Evolutionary conservation across 1,140 invertebrate species (phyloP).

Genomic region (Hermatobates lingyangjiaoensis): DNA sequence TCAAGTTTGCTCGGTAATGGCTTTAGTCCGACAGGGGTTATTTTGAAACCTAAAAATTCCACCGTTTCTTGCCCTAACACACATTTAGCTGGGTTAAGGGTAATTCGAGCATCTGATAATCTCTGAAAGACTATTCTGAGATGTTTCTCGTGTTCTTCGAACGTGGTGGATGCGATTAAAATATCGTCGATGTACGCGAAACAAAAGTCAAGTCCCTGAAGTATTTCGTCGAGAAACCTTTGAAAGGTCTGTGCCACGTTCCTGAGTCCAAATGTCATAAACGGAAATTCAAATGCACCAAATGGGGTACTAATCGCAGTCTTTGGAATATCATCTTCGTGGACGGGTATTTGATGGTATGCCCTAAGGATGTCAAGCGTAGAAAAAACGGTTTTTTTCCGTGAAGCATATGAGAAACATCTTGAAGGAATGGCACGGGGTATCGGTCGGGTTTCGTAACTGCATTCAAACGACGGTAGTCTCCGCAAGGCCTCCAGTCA

Average conservation of each 20-base stretch:
- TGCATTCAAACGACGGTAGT: conserved; percentile 28
- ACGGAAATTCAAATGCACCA: conserved; percentile 6
- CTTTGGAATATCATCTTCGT: conserved; percentile 17
- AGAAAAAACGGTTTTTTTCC: conserved; percentile 25
- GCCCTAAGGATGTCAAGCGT: conserved; percentile 27
- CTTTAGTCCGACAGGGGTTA: conserved; percentile 17
- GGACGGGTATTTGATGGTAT: conserved; percentile 27
- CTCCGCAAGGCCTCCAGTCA: conserved; percentile 25
- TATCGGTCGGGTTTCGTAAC: conserved; percentile 23
- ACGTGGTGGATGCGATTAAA: conserved; percentile 19
- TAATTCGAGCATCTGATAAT: conserved; percentile 17
- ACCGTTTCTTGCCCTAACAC: conserved; percentile 18
- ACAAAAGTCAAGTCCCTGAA: conserved; percentile 20
- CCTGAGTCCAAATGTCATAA: conserved; percentile 20
- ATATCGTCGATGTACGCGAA: conserved; percentile 23
- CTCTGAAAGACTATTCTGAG: conserved; percentile 14
- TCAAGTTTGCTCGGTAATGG: conserved; percentile 19
- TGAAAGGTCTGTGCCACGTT: conserved; percentile 28
- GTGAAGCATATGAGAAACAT: conserved; percentile 21
- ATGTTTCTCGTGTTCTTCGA: conserved; percentile 18
- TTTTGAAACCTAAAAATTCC: conserved; percentile 20
- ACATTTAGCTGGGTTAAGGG: conserved; percentile 20
- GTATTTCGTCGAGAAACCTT: conserved; percentile 27
- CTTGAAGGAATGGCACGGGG: conserved; percentile 20
- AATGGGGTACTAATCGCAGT: conserved; percentile 10